phyloP scores from a whole-genome alignment of 2,113 vertebrate species.

The Bufo gargarizans region DNA sequence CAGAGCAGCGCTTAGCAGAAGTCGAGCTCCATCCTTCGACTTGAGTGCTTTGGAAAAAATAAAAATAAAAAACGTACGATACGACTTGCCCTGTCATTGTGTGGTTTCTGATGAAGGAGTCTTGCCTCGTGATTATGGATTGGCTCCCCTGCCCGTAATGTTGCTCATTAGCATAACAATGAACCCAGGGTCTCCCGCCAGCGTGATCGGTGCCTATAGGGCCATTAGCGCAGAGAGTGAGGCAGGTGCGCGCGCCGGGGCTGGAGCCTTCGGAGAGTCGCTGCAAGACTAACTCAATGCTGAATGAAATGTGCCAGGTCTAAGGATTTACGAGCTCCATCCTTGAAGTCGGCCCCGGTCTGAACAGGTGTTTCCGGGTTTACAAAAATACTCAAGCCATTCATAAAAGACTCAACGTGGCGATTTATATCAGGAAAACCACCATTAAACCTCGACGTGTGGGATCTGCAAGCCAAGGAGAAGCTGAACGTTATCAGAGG shows the following conservation, averaged over 20 bases:
- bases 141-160: background rate
- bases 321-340: constrained; percentile 13
- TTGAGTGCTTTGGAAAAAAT: too few species aligned
- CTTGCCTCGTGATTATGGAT: background rate
- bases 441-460: constrained; percentile 15
- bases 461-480: constrained; percentile 28
- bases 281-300: background rate
- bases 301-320: background rate
- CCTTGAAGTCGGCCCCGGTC: background rate
- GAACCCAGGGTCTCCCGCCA: background rate
- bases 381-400: constrained; percentile 34
- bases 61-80: too few species aligned
- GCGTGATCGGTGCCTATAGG: background rate
- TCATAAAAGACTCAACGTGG: constrained; percentile 25
- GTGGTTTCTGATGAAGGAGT: background rate
- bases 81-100: background rate
- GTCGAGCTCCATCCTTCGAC: background rate
- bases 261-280: background rate
- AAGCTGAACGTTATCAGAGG: constrained; percentile 32
- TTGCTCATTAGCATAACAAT: constrained; percentile 4
- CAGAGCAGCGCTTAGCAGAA: background rate
- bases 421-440: constrained; percentile 21
- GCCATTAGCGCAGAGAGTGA: background rate
- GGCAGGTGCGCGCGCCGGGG: background rate
- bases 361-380: constrained; percentile 46